Conservation (phyloP, 2,888 invertebrate genomes). For the Epistrophella euchroma region DNA sequence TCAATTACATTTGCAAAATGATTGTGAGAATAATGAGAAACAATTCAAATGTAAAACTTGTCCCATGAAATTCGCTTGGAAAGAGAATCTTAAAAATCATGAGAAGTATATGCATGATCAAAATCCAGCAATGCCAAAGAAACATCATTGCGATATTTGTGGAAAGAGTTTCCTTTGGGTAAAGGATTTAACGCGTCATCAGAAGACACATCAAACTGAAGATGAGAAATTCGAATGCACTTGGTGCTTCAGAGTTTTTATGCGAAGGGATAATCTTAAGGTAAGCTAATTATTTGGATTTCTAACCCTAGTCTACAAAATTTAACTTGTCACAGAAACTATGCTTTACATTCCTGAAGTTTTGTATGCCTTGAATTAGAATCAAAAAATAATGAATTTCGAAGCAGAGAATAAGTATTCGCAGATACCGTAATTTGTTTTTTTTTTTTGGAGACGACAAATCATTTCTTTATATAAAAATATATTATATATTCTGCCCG, state of each 20-base stretch:
- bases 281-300: constrained; percentile 59
- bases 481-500: no score
- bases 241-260: constrained; percentile 81
- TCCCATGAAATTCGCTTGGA: constrained; percentile 82
- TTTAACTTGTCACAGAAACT: background rate
- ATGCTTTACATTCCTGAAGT: no score
- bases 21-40: constrained; percentile 81
- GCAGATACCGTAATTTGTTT: no score
- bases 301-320: background rate
- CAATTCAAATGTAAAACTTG: constrained; percentile 81
- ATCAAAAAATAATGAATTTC: no score
- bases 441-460: no score
- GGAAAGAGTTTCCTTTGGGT: constrained; percentile 84
- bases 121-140: constrained; percentile 47
- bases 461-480: no score
- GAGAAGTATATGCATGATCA: constrained; percentile 75
- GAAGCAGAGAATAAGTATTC: no score
- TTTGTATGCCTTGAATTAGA: no score
- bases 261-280: constrained; percentile 79
- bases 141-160: constrained; percentile 86
- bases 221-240: constrained; percentile 80
- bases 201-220: constrained; percentile 78
- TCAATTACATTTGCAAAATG: constrained; percentile 84
- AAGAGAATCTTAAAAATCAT: constrained; percentile 80
- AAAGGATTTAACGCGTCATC: constrained; percentile 81